These are phyloP conservation scores for Magallana gigas DNA, from an alignment of 1,140 invertebrate genomes.

Conservation along the genomic window DNA sequence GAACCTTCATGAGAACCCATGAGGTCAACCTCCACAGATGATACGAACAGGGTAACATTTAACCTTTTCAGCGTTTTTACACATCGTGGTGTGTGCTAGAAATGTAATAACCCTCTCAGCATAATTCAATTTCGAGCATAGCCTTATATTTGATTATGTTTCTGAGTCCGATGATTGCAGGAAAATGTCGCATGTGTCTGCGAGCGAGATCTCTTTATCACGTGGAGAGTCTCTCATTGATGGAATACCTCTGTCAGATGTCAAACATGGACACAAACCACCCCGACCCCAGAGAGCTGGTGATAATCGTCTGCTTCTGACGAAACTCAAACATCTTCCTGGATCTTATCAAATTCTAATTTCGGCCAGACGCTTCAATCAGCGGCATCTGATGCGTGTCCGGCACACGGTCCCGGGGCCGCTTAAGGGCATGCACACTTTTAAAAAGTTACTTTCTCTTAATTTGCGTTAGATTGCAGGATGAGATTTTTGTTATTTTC, in stretches of 20 bases:
- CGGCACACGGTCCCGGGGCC: background rate
- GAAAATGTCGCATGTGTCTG: conserved; percentile 7
- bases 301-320: background rate
- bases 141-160: background rate
- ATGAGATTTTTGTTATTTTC: no score
- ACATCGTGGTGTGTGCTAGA: no score
- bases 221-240: background rate
- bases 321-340: background rate
- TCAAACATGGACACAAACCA: background rate
- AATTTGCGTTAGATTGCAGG: no score
- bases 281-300: background rate
- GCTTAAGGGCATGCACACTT: background rate
- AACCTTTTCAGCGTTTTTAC: no score
- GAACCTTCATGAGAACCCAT: no score
- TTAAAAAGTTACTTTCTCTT: background rate
- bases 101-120: no score
- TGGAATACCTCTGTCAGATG: conserved; percentile 18
- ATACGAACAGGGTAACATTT: no score
- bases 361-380: conserved; percentile 6
- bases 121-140: no score
- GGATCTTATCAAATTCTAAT: background rate
- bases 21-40: no score
- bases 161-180: background rate
- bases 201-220: background rate
- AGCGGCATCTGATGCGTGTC: conserved; percentile 12